These are phyloP conservation scores for Arctopsyche grandis DNA, from an alignment of 1,140 invertebrate genomes.

Conservation along the genomic window DNA sequence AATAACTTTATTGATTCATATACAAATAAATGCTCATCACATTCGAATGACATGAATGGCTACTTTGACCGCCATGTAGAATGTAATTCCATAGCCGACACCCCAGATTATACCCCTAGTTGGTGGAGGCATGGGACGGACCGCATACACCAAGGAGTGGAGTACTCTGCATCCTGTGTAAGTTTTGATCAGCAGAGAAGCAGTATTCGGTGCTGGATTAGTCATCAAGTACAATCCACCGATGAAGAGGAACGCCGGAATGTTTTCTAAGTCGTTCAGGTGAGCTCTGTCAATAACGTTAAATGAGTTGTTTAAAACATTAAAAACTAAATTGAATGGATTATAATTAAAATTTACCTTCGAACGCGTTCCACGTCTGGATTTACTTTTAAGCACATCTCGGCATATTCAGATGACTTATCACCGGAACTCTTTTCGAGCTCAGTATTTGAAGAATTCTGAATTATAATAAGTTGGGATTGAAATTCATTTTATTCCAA, in stretches of 20 bases:
- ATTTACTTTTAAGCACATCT: neutral
- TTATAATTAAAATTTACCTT: conserved; percentile 40
- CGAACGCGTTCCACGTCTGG: conserved; percentile 63
- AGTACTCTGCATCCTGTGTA: conserved; percentile 67
- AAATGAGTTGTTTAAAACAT: neutral
- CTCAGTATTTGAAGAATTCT: neutral
- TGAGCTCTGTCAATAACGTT: conserved; percentile 68
- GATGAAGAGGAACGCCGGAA: conserved; percentile 73
- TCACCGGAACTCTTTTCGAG: neutral
- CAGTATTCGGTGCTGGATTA: conserved; percentile 63
- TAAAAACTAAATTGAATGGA: neutral
- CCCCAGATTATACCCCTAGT: conserved; percentile 64
- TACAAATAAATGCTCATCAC: too few relatives aligned
- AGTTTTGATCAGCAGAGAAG: conserved; percentile 66
- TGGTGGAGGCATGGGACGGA: conserved; percentile 66
- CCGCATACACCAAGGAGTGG: conserved; percentile 70
- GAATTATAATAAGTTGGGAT: neutral
- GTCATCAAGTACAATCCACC: conserved; percentile 73
- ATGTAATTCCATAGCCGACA: conserved; percentile 59
- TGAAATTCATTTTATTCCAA: too few relatives aligned
- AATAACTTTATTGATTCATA: too few relatives aligned
- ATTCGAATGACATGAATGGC: conserved; percentile 46
- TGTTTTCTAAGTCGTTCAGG: conserved; percentile 81
- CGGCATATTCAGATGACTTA: neutral
- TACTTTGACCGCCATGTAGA: conserved; percentile 62